Evolutionary conservation across 2,113 vertebrate genomes (phyloP).

Genomic region (Telmatochromis sp.): DNA sequence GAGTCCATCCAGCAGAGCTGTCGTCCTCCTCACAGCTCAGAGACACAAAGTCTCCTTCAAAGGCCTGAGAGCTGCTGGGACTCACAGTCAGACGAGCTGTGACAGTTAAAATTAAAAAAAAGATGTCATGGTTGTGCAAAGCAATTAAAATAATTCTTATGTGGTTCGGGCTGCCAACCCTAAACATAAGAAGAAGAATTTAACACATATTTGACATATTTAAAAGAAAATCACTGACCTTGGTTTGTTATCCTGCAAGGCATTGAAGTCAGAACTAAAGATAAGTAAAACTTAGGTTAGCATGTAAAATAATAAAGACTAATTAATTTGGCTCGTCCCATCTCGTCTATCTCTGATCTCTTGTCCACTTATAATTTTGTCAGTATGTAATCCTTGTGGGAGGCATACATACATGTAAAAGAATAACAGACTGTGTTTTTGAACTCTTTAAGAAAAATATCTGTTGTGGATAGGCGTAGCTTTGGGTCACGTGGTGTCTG

Average conservation of each 20-base stretch:
- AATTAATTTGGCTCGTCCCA: background rate
- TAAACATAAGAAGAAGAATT: accelerated
- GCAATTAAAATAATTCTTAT: background rate
- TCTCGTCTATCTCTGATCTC: background rate
- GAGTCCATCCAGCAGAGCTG: background rate
- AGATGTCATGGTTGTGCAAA: background rate
- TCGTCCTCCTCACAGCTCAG: background rate
- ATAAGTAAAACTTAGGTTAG: background rate
- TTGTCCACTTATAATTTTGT: accelerated
- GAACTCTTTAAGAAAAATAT: background rate
- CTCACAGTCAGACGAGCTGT: background rate
- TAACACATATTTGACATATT: background rate
- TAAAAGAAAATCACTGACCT: background rate
- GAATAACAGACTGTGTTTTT: background rate
- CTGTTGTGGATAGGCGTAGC: too few species aligned
- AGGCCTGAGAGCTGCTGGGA: background rate
- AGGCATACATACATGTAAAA: background rate
- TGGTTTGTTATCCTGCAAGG: background rate
- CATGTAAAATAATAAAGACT: background rate
- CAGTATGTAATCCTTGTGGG: background rate
- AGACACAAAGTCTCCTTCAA: background rate
- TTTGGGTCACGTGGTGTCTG: too few species aligned
- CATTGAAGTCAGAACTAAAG: background rate
- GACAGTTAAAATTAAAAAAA: accelerated
- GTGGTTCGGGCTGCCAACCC: accelerated